phyloP scores from a whole-genome alignment of 2,113 vertebrate genomes.

The Oreochromis tanganicae region DNA sequence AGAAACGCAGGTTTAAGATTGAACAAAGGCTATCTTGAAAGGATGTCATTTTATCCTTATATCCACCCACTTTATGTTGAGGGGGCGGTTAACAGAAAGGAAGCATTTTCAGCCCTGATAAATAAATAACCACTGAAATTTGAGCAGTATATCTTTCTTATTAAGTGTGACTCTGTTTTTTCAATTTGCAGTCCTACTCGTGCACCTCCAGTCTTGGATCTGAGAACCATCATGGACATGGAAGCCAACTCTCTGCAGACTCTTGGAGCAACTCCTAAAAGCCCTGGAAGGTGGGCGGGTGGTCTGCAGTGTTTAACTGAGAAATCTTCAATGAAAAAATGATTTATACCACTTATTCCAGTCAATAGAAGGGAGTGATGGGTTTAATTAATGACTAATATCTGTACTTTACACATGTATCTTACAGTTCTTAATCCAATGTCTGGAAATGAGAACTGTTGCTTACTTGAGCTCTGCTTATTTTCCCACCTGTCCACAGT shows the following conservation, averaged over 20 bases:
- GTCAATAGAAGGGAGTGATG: not conserved
- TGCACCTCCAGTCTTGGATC: slow-evolving; percentile 83
- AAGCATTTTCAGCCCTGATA: not conserved
- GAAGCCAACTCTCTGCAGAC: slow-evolving; percentile 83
- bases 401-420: not conserved
- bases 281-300: slow-evolving; percentile 56
- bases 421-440: not conserved
- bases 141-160: not conserved
- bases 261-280: slow-evolving; percentile 81
- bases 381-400: not conserved
- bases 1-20: not conserved
- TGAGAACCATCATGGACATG: slow-evolving; percentile 95
- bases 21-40: not conserved
- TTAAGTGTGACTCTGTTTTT: slow-evolving; percentile 17
- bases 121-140: not conserved
- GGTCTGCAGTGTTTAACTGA: not conserved
- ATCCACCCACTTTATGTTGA: not conserved
- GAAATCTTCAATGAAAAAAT: not conserved
- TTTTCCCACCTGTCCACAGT: slow-evolving; percentile 3
- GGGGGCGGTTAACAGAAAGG: not conserved
- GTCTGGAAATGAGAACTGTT: not conserved
- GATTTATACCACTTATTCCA: not conserved
- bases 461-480: not conserved
- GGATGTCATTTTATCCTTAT: not conserved
- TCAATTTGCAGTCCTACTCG: slow-evolving; percentile 67